These are phyloP conservation scores for Cepaea hortensis DNA, from an alignment of 2,888 invertebrate genomes.

Conservation along the genomic window DNA sequence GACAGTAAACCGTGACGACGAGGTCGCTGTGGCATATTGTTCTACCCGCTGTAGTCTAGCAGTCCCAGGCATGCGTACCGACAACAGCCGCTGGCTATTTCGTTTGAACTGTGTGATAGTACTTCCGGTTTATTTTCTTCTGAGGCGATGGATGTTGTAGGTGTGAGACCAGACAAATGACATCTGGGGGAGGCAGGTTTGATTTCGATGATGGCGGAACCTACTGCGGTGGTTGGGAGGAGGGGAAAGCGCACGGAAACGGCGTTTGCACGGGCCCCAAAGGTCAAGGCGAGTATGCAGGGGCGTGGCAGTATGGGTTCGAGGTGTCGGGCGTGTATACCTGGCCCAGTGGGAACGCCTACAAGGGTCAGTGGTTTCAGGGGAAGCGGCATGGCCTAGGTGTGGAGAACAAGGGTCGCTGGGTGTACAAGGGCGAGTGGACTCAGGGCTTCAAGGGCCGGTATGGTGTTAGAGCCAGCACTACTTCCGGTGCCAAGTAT, in stretches of 20 bases:
- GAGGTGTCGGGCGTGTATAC: slow-evolving; percentile 93
- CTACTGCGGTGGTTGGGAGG: slow-evolving; percentile 99
- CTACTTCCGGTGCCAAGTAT: slow-evolving; percentile 85
- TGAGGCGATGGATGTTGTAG: slow-evolving; percentile 7
- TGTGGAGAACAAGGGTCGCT: slow-evolving; percentile 95
- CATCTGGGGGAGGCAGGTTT: slow-evolving; percentile 90
- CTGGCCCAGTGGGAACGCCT: slow-evolving; percentile 92
- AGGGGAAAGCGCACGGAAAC: slow-evolving; percentile 99
- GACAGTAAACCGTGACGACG: too few species aligned
- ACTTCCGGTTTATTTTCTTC: background rate
- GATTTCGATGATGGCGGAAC: slow-evolving; percentile 99
- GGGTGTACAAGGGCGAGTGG: slow-evolving; percentile 99
- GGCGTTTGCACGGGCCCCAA: slow-evolving; percentile 92
- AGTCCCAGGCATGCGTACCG: too few species aligned
- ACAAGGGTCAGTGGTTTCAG: slow-evolving; percentile 99
- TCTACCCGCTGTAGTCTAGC: too few species aligned
- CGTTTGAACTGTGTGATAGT: background rate
- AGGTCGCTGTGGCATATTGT: too few species aligned
- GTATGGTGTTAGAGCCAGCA: slow-evolving; percentile 96
- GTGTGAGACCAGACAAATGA: slow-evolving; percentile 56
- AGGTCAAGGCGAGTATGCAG: slow-evolving; percentile 98
- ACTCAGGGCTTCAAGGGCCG: slow-evolving; percentile 98
- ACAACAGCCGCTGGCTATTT: background rate
- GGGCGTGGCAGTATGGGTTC: slow-evolving; percentile 99
- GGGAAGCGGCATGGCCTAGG: slow-evolving; percentile 98